phyloP scores from a whole-genome alignment of 2,888 invertebrate species.

The Andrena bicolor region DNA sequence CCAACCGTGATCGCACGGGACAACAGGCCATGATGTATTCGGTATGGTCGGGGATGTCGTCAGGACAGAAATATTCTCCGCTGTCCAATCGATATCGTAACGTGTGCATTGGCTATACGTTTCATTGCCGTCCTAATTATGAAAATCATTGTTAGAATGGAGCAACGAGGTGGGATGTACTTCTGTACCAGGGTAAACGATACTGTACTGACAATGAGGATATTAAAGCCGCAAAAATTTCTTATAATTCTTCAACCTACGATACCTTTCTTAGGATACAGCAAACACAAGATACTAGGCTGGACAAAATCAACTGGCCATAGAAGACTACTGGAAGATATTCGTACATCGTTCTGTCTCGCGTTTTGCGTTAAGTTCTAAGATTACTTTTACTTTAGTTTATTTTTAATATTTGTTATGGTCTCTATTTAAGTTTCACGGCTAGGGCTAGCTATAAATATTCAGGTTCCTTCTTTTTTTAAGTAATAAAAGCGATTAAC shows the following conservation, averaged over 20 bases:
- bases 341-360: not conserved
- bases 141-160: constrained; percentile 26
- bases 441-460: too few relatives aligned
- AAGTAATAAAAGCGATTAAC: too few relatives aligned
- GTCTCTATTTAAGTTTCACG: too few relatives aligned
- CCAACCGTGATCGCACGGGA: constrained; percentile 92
- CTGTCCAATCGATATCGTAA: constrained; percentile 88
- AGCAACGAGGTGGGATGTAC: not conserved
- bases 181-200: not conserved
- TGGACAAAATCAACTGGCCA: not conserved
- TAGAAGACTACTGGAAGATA: not conserved
- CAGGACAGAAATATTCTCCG: constrained; percentile 67
- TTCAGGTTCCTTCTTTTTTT: too few relatives aligned
- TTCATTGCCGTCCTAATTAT: constrained; percentile 81
- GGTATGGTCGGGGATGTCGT: constrained; percentile 77
- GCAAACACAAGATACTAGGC: not conserved
- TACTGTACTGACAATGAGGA: not conserved
- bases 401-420: too few relatives aligned
- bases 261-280: not conserved
- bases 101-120: constrained; percentile 90
- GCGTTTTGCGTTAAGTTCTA: too few relatives aligned
- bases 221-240: not conserved
- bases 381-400: too few relatives aligned
- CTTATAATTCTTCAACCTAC: not conserved
- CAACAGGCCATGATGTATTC: constrained; percentile 88